A percentile compares a stretch with the other conserved stretches of the same genome.
Evolutionary conservation across 1,140 invertebrate species (phyloP).

Genomic region (Diuraphis noxia): DNA sequence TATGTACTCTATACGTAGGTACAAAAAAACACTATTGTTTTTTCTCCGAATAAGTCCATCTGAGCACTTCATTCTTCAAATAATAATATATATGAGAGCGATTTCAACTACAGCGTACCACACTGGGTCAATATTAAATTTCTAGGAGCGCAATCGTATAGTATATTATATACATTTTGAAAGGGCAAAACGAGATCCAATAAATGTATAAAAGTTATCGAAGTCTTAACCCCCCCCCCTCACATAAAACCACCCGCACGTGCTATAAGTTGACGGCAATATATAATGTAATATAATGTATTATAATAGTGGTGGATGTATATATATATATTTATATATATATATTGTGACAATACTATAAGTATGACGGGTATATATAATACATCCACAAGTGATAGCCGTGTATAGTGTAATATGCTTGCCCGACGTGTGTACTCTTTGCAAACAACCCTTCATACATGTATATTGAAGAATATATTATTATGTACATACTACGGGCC

Average conservation of each 20-base stretch:
- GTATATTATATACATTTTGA: not conserved
- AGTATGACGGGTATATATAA: not conserved
- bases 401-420: too few species aligned
- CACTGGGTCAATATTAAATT: constrained; percentile 29
- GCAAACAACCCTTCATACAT: constrained; percentile 30
- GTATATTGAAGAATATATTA: not conserved
- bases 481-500: not conserved
- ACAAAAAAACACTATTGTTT: constrained; percentile 13
- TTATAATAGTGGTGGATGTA: not conserved
- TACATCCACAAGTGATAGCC: not conserved
- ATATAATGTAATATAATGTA: not conserved
- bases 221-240: not conserved
- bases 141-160: not conserved
- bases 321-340: not conserved
- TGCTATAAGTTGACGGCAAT: not conserved
- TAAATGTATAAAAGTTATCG: constrained; percentile 37
- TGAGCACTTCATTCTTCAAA: not conserved
- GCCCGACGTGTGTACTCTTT: constrained; percentile 2
- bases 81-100: not conserved
- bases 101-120: not conserved
- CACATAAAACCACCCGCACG: too few species aligned
- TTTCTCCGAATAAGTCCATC: not conserved
- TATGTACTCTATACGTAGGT: too few species aligned
- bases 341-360: not conserved
- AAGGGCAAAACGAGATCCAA: constrained; percentile 38